A percentile compares a stretch with the other conserved stretches of the same genome.
Evolutionary conservation across 2,888 invertebrate genomes (phyloP).

Genomic region (Drosophila tripunctata): DNA sequence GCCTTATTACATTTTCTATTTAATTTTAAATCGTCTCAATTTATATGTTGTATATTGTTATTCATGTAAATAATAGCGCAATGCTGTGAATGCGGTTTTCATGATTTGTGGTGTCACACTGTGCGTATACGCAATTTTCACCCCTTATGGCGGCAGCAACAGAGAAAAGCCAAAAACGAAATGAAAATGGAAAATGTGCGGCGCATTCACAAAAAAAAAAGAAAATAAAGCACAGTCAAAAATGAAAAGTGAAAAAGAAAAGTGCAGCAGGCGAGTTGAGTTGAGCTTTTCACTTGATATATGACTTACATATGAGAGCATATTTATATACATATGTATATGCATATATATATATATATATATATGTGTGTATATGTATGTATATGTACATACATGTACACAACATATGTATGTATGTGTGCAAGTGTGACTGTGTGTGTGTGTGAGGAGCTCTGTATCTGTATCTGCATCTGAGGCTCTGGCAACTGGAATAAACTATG

Average conservation of each 20-base stretch:
- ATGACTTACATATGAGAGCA: constrained; percentile 29
- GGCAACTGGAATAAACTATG: constrained; percentile 52
- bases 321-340: not conserved
- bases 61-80: no score
- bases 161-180: constrained; percentile 11
- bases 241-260: not conserved
- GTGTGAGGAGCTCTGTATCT: constrained; percentile 13
- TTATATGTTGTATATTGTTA: not conserved
- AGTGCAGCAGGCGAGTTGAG: constrained; percentile 5
- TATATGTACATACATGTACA: not conserved
- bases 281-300: constrained; percentile 27
- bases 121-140: constrained; percentile 15
- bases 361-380: not conserved
- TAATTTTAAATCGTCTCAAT: no score
- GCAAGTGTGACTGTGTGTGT: not conserved
- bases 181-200: constrained; percentile 21
- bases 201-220: constrained; percentile 5
- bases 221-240: not conserved
- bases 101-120: not conserved
- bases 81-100: not conserved
- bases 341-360: not conserved
- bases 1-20: no score
- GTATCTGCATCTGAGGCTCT: constrained; percentile 25
- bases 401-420: not conserved
- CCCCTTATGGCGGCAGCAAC: not conserved